These are phyloP conservation scores for Sciurus carolinensis DNA, from an alignment of 2,797 vertebrate species.

Conservation along the genomic window DNA sequence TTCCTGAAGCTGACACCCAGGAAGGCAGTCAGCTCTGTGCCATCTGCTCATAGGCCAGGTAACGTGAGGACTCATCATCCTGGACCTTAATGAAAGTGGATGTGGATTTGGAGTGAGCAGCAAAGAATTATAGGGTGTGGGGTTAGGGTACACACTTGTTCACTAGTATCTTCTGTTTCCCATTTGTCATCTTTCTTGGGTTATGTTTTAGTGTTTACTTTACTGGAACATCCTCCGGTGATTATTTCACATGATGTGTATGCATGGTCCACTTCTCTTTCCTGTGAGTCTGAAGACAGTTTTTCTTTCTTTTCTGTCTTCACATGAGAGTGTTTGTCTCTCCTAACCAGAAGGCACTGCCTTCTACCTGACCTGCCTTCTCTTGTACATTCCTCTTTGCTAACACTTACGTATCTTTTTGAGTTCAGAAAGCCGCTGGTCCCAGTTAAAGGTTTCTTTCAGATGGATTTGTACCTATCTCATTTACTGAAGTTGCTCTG, in stretches of 20 bases:
- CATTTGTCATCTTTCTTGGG: background rate
- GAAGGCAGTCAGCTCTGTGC: background rate
- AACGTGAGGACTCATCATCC: background rate
- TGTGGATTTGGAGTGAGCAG: background rate
- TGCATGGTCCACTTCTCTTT: background rate
- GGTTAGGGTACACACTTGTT: background rate
- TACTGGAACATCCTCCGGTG: background rate
- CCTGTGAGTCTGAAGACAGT: conserved; percentile 5
- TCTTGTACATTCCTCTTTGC: background rate
- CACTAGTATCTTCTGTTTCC: background rate
- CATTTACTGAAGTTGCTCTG: background rate
- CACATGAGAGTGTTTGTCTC: background rate
- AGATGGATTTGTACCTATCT: background rate
- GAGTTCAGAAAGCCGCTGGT: conserved; percentile 8
- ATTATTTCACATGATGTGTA: background rate
- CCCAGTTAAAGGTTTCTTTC: background rate
- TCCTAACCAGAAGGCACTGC: background rate
- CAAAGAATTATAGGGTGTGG: background rate
- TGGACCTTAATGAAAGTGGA: background rate
- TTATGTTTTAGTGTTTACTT: conserved; percentile 37
- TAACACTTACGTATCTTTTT: background rate
- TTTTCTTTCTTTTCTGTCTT: conserved; percentile 56
- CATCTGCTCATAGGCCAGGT: background rate
- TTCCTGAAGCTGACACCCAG: background rate
- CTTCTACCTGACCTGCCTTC: background rate